Conservation (phyloP, 2,113 vertebrate genomes). For the Pipra filicauda region DNA sequence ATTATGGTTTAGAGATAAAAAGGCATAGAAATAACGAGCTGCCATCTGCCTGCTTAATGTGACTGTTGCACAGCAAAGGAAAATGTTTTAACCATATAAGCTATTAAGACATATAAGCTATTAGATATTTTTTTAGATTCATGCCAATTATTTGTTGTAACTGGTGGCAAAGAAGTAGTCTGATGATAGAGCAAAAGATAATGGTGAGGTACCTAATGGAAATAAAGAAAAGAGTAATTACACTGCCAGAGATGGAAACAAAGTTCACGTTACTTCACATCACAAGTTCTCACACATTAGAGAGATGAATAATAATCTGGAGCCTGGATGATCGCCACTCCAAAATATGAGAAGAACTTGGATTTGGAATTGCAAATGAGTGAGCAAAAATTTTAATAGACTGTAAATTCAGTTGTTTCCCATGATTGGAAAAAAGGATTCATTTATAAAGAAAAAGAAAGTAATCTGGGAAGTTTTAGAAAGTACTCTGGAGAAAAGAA, state of each 20-base stretch:
- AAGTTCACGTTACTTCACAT: not conserved
- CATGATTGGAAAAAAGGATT: not conserved
- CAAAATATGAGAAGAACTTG: not conserved
- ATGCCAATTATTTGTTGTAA: not conserved
- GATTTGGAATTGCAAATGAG: not conserved
- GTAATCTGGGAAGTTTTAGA: not conserved
- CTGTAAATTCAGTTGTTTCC: not conserved
- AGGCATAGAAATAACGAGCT: not conserved
- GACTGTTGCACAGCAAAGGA: not conserved
- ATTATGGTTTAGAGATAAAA: not conserved
- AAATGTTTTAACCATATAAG: not conserved
- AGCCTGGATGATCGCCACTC: not conserved
- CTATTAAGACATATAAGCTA: not conserved
- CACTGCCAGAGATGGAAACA: not conserved
- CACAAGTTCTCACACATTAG: not conserved
- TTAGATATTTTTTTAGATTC: not conserved
- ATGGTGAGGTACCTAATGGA: not conserved
- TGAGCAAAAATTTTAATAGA: not conserved
- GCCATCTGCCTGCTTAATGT: not conserved
- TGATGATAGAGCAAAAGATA: not conserved
- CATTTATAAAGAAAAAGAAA: not conserved
- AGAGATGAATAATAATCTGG: not conserved
- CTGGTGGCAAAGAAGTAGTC: not conserved
- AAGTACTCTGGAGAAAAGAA: not conserved
- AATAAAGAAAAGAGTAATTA: not conserved